Base-by-base conservation (phyloP, 92 coral and sea anemone genomes). In the Metridium senile region DNA sequence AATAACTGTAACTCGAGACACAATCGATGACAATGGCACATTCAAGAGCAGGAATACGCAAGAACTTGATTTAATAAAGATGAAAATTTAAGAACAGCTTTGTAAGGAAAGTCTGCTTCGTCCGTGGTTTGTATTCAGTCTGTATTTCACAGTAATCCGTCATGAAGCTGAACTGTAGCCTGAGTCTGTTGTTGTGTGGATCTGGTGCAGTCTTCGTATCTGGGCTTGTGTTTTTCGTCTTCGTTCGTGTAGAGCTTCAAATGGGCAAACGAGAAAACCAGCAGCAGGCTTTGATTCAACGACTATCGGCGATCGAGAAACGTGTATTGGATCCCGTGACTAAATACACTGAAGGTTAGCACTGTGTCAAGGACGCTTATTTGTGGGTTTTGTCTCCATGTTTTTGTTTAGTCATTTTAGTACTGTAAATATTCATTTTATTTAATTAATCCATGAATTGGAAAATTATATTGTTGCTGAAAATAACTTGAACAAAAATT, bases 221-320 rank as follows among this genome's bases (percentile, higher is more conserved):
- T 11, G 68, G 34, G 9, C 47, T 73, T 9, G 68, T 73, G 20
- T 73, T 73, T 28, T 62, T 73, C 11, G 78, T 62, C 25, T 73
- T 73, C 32, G 78, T 58, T 17, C 78, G 78, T 6, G 18, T 73
- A 28, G 78, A 73, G 53, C 78, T 73, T 4, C 67, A 73, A 25
- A 17, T 73, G 20, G 56, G 28, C 20, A 73, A 30, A 73, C 66
- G 52, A 73, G 78, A 73, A 1, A 28, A 22, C 21, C 56, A 58
- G 7, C 49, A 73, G 27, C 13, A 58, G 11, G 22, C 19, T 4
- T 33, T 73, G n/a, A 25, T 57, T 33, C 28, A 73, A 34, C 54
- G 78, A 58, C 1, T 73, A 62, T 33, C 68, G 16, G 66, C 43
- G 10, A 58, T 73, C 23, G 78, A 73, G 64, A 58, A 31, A 26